Percentiles rank a stretch among this genome's conserved stretches.
phyloP scores from a whole-genome alignment of 2,888 invertebrate species.

The Pyrrhia umbra region DNA sequence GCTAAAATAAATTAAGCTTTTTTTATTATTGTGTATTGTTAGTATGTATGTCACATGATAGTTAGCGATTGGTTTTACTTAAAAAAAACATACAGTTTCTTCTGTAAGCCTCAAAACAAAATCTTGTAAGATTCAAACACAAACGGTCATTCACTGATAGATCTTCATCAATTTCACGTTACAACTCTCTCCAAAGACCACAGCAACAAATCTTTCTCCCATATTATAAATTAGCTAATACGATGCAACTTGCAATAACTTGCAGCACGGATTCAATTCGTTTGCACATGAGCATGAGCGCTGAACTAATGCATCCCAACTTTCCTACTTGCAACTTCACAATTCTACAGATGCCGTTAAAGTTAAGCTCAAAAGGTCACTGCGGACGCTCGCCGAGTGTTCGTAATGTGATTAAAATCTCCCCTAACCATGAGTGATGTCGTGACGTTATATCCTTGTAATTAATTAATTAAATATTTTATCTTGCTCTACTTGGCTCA shows the following conservation, averaged over 20 bases:
- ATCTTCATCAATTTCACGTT: neutral
- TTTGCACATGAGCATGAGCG: constrained; percentile 31
- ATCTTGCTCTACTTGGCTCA: constrained; percentile 54
- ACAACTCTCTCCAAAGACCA: neutral
- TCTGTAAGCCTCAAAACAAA: too few species aligned
- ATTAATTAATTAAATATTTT: constrained; percentile 67
- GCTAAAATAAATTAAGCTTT: too few species aligned
- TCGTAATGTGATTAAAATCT: constrained; percentile 74
- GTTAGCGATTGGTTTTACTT: too few species aligned
- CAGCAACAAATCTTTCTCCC: neutral
- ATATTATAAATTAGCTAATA: constrained; percentile 14
- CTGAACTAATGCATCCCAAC: constrained; percentile 38
- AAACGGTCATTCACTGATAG: neutral
- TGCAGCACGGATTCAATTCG: constrained; percentile 9
- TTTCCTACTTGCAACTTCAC: constrained; percentile 30
- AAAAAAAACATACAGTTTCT: too few species aligned
- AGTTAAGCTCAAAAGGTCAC: constrained; percentile 59
- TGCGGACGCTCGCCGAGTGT: constrained; percentile 41
- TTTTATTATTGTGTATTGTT: too few species aligned
- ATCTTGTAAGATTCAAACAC: neutral
- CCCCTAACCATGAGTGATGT: constrained; percentile 59
- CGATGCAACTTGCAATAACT: constrained; percentile 26
- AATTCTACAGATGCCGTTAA: constrained; percentile 14
- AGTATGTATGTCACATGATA: too few species aligned
- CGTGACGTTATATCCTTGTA: constrained; percentile 52